phyloP scores from a whole-genome alignment of 30 jellyfish, hydroid and myxozoan species.

The Hydra vulgaris region DNA sequence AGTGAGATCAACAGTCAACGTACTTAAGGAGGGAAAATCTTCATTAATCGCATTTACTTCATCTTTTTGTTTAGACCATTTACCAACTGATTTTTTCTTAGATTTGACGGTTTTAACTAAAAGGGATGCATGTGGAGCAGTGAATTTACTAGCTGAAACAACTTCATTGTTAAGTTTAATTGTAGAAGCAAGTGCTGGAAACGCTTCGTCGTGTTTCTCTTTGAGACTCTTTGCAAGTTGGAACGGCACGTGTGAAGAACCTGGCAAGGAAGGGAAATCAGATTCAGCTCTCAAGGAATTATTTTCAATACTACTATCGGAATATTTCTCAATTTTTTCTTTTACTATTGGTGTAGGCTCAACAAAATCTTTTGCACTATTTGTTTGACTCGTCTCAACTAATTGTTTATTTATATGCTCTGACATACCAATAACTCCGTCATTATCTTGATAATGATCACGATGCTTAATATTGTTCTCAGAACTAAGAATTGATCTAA shows the following conservation, averaged over 20 bases:
- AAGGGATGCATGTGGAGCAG: neutral
- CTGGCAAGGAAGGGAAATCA: conserved; percentile 36
- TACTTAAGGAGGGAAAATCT: neutral
- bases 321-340: neutral
- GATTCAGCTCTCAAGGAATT: conserved; percentile 10
- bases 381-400: conserved; percentile 5
- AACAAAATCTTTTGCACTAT: conserved; percentile 7
- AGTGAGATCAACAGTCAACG: neutral
- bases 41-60: neutral
- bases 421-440: conserved; percentile 36
- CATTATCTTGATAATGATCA: neutral
- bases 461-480: conserved; percentile 17
- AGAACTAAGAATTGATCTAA: neutral
- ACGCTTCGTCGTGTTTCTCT: conserved; percentile 21
- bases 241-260: conserved; percentile 6
- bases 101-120: conserved; percentile 2
- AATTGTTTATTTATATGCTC: conserved; percentile 16
- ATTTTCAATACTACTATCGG: neutral
- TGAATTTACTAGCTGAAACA: neutral
- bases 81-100: conserved; percentile 7
- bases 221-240: neutral
- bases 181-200: conserved; percentile 23
- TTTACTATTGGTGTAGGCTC: neutral
- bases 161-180: neutral
- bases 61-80: neutral